A percentile compares a stretch with the other conserved stretches of the same genome.
Conservation (phyloP, 2,888 invertebrate species). For the Eupithecia exiguata region DNA sequence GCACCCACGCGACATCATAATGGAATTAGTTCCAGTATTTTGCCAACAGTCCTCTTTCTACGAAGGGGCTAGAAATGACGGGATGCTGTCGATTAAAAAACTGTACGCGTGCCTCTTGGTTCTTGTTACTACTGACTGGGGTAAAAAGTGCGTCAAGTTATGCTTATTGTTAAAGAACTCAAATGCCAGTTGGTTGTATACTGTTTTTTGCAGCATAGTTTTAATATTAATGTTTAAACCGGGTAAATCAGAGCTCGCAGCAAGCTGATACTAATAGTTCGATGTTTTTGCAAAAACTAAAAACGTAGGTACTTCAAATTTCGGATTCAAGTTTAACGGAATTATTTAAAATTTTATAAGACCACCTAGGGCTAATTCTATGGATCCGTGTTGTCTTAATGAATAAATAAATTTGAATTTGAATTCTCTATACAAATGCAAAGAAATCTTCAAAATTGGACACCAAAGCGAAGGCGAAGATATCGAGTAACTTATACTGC, state of each 20-base stretch:
- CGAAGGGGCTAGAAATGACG: constrained; percentile 68
- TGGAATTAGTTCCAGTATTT: constrained; percentile 81
- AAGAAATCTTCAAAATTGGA: too few species aligned
- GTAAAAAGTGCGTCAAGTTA: constrained; percentile 37
- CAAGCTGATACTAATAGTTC: background rate
- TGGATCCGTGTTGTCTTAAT: too few species aligned
- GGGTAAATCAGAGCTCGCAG: background rate
- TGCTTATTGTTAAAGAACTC: constrained; percentile 3
- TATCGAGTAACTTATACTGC: too few species aligned
- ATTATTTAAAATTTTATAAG: too few species aligned
- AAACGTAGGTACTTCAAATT: too few species aligned
- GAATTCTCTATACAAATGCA: too few species aligned
- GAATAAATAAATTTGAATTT: too few species aligned
- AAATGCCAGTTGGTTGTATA: background rate
- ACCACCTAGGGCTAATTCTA: too few species aligned
- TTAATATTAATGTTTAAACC: background rate
- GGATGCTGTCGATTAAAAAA: constrained; percentile 64
- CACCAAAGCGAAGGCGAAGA: too few species aligned
- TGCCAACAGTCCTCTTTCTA: constrained; percentile 75
- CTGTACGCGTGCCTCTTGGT: constrained; percentile 69
- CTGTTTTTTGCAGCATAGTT: background rate
- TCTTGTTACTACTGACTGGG: constrained; percentile 47
- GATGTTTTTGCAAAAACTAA: too few species aligned
- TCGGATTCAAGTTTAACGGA: too few species aligned
- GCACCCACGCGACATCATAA: constrained; percentile 82